Evolutionary conservation across 2,888 invertebrate genomes (phyloP).

Genomic region (Pollenia angustigena): DNA sequence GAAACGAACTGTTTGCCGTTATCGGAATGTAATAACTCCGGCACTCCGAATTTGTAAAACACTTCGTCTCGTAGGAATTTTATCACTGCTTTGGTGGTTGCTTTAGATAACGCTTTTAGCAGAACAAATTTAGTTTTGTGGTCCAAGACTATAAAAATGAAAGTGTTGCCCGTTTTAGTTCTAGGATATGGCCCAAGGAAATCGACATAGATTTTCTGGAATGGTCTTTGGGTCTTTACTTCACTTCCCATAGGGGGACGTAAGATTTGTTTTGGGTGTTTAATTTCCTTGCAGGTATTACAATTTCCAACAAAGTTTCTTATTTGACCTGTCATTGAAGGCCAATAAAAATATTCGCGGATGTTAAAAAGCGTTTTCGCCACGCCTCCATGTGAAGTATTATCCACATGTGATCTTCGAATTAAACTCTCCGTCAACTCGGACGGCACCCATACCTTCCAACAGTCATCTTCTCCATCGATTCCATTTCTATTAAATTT

Average conservation of each 20-base stretch:
- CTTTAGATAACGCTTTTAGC: conserved; percentile 14
- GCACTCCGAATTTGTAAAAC: too few relatives aligned
- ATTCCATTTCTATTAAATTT: not conserved
- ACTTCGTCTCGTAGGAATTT: too few relatives aligned
- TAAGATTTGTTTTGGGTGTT: conserved; percentile 28
- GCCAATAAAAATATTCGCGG: conserved; percentile 17
- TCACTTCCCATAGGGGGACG: conserved; percentile 30
- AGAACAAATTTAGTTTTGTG: conserved; percentile 36
- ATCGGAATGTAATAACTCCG: too few relatives aligned
- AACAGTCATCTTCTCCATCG: not conserved
- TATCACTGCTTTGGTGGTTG: not conserved
- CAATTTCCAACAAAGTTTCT: not conserved
- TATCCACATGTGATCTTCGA: not conserved
- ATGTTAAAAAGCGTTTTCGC: conserved; percentile 23
- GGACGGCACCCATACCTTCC: conserved; percentile 1
- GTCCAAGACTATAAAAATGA: not conserved
- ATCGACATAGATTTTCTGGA: conserved; percentile 32
- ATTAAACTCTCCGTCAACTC: not conserved
- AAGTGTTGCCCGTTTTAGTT: conserved; percentile 19
- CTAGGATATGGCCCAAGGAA: conserved; percentile 23
- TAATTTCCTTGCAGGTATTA: conserved; percentile 5
- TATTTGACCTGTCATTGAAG: not conserved
- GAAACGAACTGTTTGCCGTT: too few relatives aligned
- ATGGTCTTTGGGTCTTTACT: not conserved
- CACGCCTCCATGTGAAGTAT: conserved; percentile 5